Percentiles rank a stretch among this genome's conserved stretches.
phyloP scores from a whole-genome alignment of 2,113 vertebrate species.

The Columba janthina region DNA sequence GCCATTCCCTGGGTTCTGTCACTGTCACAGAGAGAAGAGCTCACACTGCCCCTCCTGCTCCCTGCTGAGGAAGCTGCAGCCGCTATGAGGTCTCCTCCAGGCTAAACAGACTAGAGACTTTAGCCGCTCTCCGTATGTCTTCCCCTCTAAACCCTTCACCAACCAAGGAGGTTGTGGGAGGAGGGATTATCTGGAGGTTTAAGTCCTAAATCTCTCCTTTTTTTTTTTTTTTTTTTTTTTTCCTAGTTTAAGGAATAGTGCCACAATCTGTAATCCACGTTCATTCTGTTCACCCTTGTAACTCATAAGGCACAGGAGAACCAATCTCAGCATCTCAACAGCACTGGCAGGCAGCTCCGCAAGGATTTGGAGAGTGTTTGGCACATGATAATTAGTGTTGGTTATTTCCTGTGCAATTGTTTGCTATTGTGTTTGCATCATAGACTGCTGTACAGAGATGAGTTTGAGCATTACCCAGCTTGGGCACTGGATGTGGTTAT shows the following conservation, averaged over 20 bases:
- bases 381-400: background rate
- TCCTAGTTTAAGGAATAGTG: background rate
- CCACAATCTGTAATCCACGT: background rate
- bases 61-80: too few relatives aligned
- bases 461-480: background rate
- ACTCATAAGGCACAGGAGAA: background rate
- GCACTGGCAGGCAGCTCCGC: background rate
- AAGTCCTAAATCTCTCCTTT: background rate
- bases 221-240: background rate
- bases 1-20: too few relatives aligned
- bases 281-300: background rate
- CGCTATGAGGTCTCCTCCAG: too few relatives aligned
- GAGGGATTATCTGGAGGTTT: background rate
- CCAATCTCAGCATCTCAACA: fast-evolving
- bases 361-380: background rate
- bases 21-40: too few relatives aligned
- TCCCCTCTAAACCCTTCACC: too few relatives aligned
- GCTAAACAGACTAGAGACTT: too few relatives aligned
- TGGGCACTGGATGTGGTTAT: background rate
- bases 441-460: background rate
- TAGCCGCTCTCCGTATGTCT: too few relatives aligned
- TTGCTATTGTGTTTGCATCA: background rate
- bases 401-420: background rate
- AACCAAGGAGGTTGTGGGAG: background rate
- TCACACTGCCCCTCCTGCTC: too few relatives aligned